Evolutionary conservation across 2,113 vertebrate genomes (phyloP), one percentile per base, ranked within the genome.

Genomic region (Sebastes fasciatus): DNA sequence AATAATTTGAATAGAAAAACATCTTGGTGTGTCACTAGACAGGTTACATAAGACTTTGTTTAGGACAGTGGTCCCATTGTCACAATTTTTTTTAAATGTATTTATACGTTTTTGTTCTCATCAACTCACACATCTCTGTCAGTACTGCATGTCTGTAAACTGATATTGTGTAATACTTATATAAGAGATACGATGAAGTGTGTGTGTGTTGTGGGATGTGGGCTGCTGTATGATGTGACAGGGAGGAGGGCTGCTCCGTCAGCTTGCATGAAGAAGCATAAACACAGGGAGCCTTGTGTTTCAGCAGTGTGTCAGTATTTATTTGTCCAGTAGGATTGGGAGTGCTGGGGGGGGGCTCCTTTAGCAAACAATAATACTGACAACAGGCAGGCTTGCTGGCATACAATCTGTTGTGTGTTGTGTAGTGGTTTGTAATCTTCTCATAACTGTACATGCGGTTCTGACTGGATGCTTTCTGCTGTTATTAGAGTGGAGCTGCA

Each of bases 211-310:
- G 34, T 21, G 51, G 13, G 63, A 2, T 34, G 5, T 60, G 21
- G 9, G 21, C 52, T 26, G 21, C n/a, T 60, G 58, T 13, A 26
- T 34, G 48, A 55, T 21, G 64, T 42, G 66, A 61, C 6, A 5
- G 65, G 34, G 45, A 34, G 60, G 48, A 14, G 57, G 58, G 48
- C 9, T 26, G 10, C 21, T 46, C 66, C 45, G 57, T 79, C 66
- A 70, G 48, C 48, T 55, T 55, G 68, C 49, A 63, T 72, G 68
- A 63, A 64, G 68, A 65, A 64, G 60, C 60, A 65, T 65, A 48
- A 73, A 80, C 69, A 80, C 21, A 48, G 16, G 46, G 42, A 65
- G 40, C 78, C 64, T 73, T 80, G 68, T 80, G 49, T 64, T 34
- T 34, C 40, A 63, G 49, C 58, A 64, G 58, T 45, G 60, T 65